phyloP scores from a whole-genome alignment of 2,797 vertebrate species.

The Sebastes diaconus region DNA sequence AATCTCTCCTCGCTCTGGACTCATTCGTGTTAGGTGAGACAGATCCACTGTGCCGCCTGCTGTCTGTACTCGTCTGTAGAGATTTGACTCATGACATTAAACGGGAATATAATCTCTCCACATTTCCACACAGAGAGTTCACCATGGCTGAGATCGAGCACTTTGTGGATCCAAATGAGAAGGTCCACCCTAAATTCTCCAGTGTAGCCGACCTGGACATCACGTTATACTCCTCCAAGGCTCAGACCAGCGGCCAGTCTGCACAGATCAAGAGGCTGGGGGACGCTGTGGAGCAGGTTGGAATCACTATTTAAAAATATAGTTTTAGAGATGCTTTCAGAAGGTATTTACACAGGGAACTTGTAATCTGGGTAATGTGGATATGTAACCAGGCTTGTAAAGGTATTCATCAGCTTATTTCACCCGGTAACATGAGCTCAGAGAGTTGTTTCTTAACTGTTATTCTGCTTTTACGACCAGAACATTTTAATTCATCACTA shows the following conservation, averaged over 20 bases:
- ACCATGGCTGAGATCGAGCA: conserved; percentile 99
- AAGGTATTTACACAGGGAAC: rapidly evolving
- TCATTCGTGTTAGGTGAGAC: conserved; percentile 95
- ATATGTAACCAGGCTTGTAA: not conserved
- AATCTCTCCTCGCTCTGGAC: conserved; percentile 97
- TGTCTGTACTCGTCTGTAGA: no score
- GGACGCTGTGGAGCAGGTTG: conserved; percentile 92
- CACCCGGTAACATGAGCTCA: not conserved
- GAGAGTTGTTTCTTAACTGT: not conserved
- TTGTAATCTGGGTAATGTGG: not conserved
- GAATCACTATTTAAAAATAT: not conserved
- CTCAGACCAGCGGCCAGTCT: conserved; percentile 96
- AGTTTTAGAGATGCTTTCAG: not conserved
- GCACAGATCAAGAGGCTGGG: conserved; percentile 92
- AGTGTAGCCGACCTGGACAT: conserved; percentile 90
- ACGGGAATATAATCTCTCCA: not conserved
- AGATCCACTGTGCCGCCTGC: rapidly evolving
- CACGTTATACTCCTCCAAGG: conserved; percentile 93
- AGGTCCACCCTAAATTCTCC: conserved; percentile 93
- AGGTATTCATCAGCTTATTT: not conserved
- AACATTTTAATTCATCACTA: not conserved
- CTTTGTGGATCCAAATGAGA: conserved; percentile 97
- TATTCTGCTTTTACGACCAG: not conserved
- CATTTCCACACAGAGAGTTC: conserved; percentile 87
- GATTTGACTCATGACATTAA: not conserved